Percentiles rank a stretch among this genome's conserved stretches.
Conservation (phyloP, 2,888 invertebrate species). For the Acleris literana region DNA sequence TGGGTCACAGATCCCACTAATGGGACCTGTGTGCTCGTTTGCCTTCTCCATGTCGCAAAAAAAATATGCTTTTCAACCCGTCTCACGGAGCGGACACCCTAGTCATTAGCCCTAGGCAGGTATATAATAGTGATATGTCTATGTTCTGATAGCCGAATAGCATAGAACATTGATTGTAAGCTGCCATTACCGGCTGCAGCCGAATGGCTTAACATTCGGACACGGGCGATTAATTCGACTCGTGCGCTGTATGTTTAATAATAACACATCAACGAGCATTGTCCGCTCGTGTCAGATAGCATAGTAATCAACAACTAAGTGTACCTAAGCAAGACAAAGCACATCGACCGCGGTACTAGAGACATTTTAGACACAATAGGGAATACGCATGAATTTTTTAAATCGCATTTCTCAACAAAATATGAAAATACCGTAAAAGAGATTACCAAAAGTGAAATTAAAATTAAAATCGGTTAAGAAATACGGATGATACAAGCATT, state of each 20-base stretch:
- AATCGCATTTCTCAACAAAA: no score
- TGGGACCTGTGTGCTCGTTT: no score
- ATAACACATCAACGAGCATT: neutral
- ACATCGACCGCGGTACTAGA: no score
- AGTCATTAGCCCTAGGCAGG: neutral
- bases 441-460: no score
- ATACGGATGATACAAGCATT: no score
- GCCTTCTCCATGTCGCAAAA: neutral
- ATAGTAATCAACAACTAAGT: neutral
- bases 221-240: conserved; percentile 66
- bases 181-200: conserved; percentile 26
- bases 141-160: conserved; percentile 7
- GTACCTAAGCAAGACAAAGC: no score
- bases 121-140: neutral
- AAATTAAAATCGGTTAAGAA: no score
- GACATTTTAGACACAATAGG: no score
- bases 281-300: neutral
- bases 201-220: conserved; percentile 59
- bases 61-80: neutral
- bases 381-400: no score
- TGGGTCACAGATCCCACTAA: no score
- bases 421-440: no score
- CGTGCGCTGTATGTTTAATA: conserved; percentile 47
- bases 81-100: conserved; percentile 2
- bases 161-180: conserved; percentile 28